Evolutionary conservation across 2,113 vertebrate genomes (phyloP).

Genomic region (Malaclemys terrapin): DNA sequence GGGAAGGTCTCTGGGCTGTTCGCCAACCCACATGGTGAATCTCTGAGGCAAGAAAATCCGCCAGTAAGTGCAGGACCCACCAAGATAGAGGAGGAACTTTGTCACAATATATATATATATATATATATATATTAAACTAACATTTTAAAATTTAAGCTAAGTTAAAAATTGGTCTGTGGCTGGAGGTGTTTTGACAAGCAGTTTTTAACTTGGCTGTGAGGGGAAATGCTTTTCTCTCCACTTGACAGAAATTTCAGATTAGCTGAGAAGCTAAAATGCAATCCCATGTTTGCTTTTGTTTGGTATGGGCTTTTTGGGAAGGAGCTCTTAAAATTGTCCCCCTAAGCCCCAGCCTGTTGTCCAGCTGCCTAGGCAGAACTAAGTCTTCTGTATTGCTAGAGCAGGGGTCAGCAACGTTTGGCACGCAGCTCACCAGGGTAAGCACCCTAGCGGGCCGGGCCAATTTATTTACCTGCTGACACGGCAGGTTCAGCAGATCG

Average conservation of each 20-base stretch:
- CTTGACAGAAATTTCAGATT: not conserved
- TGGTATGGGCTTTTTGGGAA: not conserved
- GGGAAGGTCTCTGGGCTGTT: too few relatives aligned
- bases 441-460: too few relatives aligned
- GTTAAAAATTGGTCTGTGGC: not conserved
- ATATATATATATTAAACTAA: constrained; percentile 14
- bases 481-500: too few relatives aligned
- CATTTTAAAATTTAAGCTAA: constrained; percentile 4
- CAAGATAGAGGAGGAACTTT: too few relatives aligned
- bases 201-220: not conserved
- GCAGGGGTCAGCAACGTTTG: too few relatives aligned
- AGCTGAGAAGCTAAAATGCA: not conserved
- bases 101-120: too few relatives aligned
- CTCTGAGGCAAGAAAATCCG: too few relatives aligned
- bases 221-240: not conserved
- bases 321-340: not conserved
- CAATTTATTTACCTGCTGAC: too few relatives aligned
- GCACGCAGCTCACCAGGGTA: too few relatives aligned
- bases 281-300: not conserved
- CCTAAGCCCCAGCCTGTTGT: not conserved
- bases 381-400: not conserved
- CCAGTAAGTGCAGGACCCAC: too few relatives aligned
- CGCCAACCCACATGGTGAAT: too few relatives aligned
- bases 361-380: constrained; percentile 5
- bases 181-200: not conserved